A percentile compares a stretch with the other conserved stretches of the same genome.
These are phyloP conservation scores for Orussus abietinus DNA, from an alignment of 1,140 invertebrate species.

Conservation along the genomic window DNA sequence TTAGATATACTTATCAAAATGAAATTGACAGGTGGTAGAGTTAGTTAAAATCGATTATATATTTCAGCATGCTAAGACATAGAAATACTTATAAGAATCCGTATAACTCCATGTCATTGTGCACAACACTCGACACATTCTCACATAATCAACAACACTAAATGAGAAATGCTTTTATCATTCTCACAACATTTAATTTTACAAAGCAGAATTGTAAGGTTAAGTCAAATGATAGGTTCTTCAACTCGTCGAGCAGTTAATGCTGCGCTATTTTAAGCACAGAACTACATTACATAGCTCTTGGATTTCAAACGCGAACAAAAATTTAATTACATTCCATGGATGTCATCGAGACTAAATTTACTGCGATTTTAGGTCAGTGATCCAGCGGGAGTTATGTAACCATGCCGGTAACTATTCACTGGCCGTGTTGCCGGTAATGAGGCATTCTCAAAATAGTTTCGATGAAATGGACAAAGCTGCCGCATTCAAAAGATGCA, in stretches of 20 bases:
- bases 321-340: slow-evolving; percentile 37
- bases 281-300: slow-evolving; percentile 12
- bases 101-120: too few species aligned
- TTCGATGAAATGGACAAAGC: slow-evolving; percentile 22
- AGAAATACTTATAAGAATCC: too few species aligned
- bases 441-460: slow-evolving; percentile 44
- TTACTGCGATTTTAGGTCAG: slow-evolving; percentile 26
- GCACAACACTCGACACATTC: too few species aligned
- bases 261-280: slow-evolving; percentile 1
- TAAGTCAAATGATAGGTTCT: slow-evolving; percentile 13
- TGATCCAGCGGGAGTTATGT: slow-evolving; percentile 35
- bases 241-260: slow-evolving; percentile 11
- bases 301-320: slow-evolving; percentile 6
- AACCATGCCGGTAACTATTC: slow-evolving; percentile 31
- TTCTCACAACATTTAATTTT: slow-evolving; percentile 6
- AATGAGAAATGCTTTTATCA: neutral
- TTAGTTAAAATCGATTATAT: too few species aligned
- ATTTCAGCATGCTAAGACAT: too few species aligned
- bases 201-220: slow-evolving; percentile 10
- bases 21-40: too few species aligned
- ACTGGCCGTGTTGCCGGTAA: slow-evolving; percentile 38
- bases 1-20: too few species aligned
- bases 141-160: slow-evolving; percentile 19
- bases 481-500: slow-evolving; percentile 3
- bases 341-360: slow-evolving; percentile 31